These are phyloP conservation scores for Tetrax tetrax DNA, from an alignment of 2,113 vertebrate species.

Conservation along the genomic window DNA sequence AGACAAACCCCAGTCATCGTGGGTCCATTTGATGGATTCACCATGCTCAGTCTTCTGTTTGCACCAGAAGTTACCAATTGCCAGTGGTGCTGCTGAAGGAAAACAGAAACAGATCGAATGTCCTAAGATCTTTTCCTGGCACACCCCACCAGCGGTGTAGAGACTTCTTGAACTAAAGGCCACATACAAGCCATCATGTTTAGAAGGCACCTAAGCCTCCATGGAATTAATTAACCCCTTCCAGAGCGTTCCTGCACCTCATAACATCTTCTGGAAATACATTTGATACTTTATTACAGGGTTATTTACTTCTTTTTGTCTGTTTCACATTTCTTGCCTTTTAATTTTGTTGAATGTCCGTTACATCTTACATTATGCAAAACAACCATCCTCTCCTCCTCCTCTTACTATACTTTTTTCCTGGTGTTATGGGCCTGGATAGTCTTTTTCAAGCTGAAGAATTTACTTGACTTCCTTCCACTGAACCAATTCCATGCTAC, in stretches of 20 bases:
- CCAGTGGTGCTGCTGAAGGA: neutral
- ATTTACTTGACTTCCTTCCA: neutral
- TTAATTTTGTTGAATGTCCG: neutral
- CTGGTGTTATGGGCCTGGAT: neutral
- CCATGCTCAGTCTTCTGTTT: neutral
- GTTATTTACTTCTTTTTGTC: neutral
- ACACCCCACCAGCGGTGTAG: neutral
- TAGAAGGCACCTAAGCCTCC: neutral
- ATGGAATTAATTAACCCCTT: neutral
- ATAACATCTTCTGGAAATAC: neutral
- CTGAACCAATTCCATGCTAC: neutral
- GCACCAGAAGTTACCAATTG: neutral
- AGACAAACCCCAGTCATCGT: neutral
- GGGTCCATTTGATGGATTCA: neutral
- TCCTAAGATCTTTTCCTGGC: neutral
- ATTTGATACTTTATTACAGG: neutral
- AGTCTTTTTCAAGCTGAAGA: neutral
- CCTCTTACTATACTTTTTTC: neutral
- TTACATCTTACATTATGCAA: neutral
- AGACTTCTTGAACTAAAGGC: neutral
- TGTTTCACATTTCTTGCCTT: neutral
- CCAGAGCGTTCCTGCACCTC: neutral
- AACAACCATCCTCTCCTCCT: neutral
- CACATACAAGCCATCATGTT: neutral
- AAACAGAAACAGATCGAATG: fast-evolving